phyloP scores from a whole-genome alignment of 1,140 invertebrate species.

The Caerostris darwini region DNA sequence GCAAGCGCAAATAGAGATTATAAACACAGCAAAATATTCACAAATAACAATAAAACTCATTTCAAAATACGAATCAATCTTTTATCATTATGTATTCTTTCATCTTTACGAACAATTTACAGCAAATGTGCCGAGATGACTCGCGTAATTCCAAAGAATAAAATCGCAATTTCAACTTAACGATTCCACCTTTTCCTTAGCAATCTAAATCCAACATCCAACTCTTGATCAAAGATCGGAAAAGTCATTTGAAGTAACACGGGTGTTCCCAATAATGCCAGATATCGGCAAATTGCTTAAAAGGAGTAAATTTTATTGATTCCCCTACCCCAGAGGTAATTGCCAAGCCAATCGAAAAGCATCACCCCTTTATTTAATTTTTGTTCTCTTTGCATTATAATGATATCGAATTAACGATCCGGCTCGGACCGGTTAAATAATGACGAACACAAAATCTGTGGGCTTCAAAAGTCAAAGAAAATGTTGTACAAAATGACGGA shows the following conservation, averaged over 20 bases:
- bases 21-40: no score
- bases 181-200: not conserved
- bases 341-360: slow-evolving; percentile 58
- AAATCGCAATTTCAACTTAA: not conserved
- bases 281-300: slow-evolving; percentile 72
- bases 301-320: slow-evolving; percentile 63
- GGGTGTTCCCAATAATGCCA: slow-evolving; percentile 57
- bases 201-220: no score
- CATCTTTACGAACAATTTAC: no score
- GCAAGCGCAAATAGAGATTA: no score
- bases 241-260: slow-evolving; percentile 52
- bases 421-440: not conserved
- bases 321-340: slow-evolving; percentile 43
- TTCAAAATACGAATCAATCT: no score
- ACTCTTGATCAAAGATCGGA: not conserved
- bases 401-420: slow-evolving; percentile 70
- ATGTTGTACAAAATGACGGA: not conserved
- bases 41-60: no score
- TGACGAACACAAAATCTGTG: not conserved
- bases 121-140: not conserved
- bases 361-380: slow-evolving; percentile 58
- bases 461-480: not conserved
- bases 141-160: no score
- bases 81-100: no score
- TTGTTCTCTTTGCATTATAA: slow-evolving; percentile 64